Evolutionary conservation across 2,797 vertebrate species (phyloP).

Genomic region (Lepilemur ruficaudatus): DNA sequence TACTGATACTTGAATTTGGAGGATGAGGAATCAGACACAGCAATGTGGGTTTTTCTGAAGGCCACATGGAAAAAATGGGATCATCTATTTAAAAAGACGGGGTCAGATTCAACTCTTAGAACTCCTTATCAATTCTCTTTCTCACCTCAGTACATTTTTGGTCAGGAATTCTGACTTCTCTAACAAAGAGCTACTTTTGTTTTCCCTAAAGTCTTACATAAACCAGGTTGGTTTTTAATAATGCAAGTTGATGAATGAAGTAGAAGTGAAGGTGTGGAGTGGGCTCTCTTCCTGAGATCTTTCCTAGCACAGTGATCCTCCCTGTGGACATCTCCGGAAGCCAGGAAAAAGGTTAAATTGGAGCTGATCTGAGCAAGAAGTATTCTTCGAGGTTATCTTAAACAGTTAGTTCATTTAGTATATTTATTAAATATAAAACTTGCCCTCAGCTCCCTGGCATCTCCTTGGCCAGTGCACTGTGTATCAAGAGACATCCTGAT

Average conservation of each 20-base stretch:
- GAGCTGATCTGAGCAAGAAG: neutral
- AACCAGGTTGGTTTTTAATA: neutral
- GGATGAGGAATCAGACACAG: neutral
- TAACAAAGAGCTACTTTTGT: neutral
- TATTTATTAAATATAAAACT: neutral
- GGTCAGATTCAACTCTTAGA: neutral
- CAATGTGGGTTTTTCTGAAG: neutral
- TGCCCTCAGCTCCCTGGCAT: neutral
- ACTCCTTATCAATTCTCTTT: neutral
- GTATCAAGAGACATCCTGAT: neutral
- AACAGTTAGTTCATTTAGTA: neutral
- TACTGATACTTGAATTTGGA: neutral
- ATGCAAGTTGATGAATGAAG: neutral
- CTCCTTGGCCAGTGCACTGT: neutral
- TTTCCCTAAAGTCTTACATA: neutral
- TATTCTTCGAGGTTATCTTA: neutral
- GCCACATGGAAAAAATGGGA: neutral
- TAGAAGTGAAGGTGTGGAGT: neutral
- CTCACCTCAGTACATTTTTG: neutral
- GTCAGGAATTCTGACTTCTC: neutral
- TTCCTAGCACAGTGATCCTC: neutral
- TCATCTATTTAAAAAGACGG: neutral
- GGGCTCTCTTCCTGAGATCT: neutral
- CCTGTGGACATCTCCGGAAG: neutral
- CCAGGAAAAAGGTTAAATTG: neutral